A percentile compares a stretch with the other conserved stretches of the same genome.
Conservation (phyloP, 1,140 invertebrate genomes). For the Nautilus pompilius region DNA sequence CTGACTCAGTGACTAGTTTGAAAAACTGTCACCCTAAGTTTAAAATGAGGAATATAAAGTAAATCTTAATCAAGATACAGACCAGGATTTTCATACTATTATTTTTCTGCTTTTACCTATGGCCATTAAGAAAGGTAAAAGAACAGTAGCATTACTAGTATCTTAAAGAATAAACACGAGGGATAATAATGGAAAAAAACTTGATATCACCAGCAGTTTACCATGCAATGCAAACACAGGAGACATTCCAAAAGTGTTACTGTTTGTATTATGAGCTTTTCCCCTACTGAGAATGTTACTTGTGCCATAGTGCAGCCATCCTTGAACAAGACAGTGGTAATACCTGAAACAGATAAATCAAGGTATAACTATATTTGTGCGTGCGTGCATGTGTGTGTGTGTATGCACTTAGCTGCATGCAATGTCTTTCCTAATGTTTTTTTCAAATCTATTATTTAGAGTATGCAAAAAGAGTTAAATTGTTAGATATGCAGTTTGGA, state of each 20-base stretch:
- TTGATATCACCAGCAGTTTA: constrained; percentile 9
- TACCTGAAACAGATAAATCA: constrained; percentile 13
- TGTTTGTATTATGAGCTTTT: constrained; percentile 15
- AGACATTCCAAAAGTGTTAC: constrained; percentile 31
- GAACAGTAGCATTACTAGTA: too few species aligned
- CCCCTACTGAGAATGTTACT: constrained; percentile 23
- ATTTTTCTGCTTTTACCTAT: too few species aligned
- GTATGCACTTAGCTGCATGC: neutral
- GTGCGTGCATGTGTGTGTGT: neutral
- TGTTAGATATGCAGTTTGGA: neutral
- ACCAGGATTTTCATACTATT: too few species aligned
- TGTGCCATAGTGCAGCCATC: constrained; percentile 31
- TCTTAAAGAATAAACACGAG: neutral
- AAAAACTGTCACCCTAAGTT: too few species aligned
- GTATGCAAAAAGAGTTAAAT: neutral
- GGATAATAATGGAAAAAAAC: neutral
- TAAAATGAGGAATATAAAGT: too few species aligned
- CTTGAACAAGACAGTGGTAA: constrained; percentile 26
- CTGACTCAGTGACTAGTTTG: too few species aligned
- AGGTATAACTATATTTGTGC: neutral
- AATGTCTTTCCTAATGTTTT: neutral
- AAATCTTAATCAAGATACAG: too few species aligned
- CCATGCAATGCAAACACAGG: constrained; percentile 26
- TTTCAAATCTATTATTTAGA: neutral
- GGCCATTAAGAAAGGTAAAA: too few species aligned